Evolutionary conservation across 1,140 invertebrate genomes (phyloP), one percentile per base, ranked within the genome.

Genomic region (Pseudomyrmex concolor): DNA sequence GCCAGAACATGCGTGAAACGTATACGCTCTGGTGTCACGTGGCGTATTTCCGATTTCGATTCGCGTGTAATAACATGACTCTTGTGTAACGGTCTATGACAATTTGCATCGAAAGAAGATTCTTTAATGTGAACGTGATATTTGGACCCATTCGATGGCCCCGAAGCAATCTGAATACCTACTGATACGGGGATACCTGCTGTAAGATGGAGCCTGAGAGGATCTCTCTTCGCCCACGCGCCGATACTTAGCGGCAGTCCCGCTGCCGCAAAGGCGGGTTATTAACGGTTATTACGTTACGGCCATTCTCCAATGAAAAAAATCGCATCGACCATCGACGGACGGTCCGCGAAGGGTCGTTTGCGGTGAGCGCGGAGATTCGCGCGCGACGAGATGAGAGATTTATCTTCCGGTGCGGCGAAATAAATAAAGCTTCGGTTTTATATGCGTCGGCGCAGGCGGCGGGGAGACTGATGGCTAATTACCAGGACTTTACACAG

Each of bases 271-370:
- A 86, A 88, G 84, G 72, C 85, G 89, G 34, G 80, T 89, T 90
- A 90, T 90, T 90, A 90, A 90, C 89, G 86, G 86, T 90, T 90
- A 89, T 90, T 90, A 87, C 86, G 82, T 85, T 89, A 78, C 68
- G 73, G 81, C 77, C 81, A 74, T 86, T 89, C 62, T 22, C 15
- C 81, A 82, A 89, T 88, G 82, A 86, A 86, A 90, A 34, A 86
- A 84, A 45, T 48, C 59, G 64, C 67, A 59, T 45, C 76, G 64
- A 43, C 57, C 51, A 77, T 86, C 80, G 57, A 66, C 78, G 60
- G 84, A 78, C 34, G 70, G 66, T 48, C 70, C 78, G 73, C 50
- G 63, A 55, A 34, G 78, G 50, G 59, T 71, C 84, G 84, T 86
- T 84, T 71, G 72, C 43, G 43, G 43, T 22, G 19, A 48, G 43